A percentile compares a stretch with the other conserved stretches of the same genome.
Evolutionary conservation across 2,113 vertebrate genomes (phyloP).

Genomic region (Lamprotornis superbus): DNA sequence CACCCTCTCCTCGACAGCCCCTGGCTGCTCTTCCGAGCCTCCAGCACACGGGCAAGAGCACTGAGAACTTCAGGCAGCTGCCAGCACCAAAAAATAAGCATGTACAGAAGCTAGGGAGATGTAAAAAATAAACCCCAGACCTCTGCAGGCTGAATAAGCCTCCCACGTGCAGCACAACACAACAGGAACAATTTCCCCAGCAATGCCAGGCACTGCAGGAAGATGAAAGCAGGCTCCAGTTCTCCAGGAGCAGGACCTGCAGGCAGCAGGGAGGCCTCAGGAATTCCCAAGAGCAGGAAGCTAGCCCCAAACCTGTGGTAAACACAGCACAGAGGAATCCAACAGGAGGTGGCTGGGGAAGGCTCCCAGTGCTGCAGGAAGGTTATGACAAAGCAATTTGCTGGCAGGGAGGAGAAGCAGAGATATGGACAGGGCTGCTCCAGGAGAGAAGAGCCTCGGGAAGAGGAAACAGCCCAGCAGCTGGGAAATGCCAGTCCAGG

Average conservation of each 20-base stretch:
- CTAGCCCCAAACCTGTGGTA: background rate
- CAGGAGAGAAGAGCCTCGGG: background rate
- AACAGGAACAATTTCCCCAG: background rate
- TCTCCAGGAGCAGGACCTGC: background rate
- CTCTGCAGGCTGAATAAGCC: background rate
- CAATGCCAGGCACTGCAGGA: background rate
- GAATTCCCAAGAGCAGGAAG: background rate
- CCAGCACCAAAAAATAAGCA: background rate
- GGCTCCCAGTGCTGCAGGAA: background rate
- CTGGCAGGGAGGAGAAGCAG: background rate
- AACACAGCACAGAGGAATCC: too few relatives aligned
- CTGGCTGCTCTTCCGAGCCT: background rate
- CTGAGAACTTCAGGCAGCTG: fast-evolving
- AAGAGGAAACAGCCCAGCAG: fast-evolving
- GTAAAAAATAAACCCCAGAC: background rate
- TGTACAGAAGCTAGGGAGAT: background rate
- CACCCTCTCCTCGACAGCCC: background rate
- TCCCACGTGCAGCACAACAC: background rate
- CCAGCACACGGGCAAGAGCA: fast-evolving
- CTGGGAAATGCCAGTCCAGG: fast-evolving
- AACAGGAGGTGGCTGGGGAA: background rate
- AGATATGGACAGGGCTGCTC: background rate
- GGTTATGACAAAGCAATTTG: background rate
- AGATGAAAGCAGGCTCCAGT: background rate
- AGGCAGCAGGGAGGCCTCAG: background rate